Percentiles rank a stretch among this genome's conserved stretches.
Conservation (phyloP, 2,797 vertebrate species). For the Diglossa cyanea region DNA sequence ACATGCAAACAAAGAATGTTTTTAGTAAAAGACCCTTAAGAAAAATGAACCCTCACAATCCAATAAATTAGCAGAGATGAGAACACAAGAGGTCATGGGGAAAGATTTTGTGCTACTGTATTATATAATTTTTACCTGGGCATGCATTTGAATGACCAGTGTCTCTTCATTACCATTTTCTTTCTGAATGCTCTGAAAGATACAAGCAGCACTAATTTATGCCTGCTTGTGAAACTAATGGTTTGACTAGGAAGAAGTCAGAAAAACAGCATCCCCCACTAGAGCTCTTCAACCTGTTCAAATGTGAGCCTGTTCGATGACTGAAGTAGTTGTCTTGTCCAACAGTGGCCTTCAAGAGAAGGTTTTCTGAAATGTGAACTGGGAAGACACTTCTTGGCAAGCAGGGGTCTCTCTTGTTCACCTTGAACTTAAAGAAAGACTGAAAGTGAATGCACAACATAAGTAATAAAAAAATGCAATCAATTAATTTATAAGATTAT, state of each 20-base stretch:
- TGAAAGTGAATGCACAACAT: not conserved
- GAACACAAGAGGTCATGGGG: not conserved
- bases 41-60: not conserved
- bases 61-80: not conserved
- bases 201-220: not conserved
- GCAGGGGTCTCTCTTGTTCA: not conserved
- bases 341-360: not conserved
- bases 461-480: not conserved
- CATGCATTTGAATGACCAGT: not conserved
- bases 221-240: not conserved
- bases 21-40: not conserved
- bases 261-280: not conserved
- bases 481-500: not conserved
- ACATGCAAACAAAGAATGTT: not conserved
- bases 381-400: not conserved
- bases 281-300: not conserved
- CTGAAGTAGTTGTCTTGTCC: not conserved
- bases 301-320: accelerated
- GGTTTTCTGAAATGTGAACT: not conserved
- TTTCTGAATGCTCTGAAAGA: not conserved
- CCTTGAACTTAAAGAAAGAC: not conserved
- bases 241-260: not conserved
- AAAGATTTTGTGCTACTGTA: not conserved
- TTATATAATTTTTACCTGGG: not conserved
- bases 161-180: not conserved